Evolutionary conservation across 1,140 invertebrate species (phyloP), one percentile per base, ranked within the genome.

Genomic region (Melanaphis sacchari): DNA sequence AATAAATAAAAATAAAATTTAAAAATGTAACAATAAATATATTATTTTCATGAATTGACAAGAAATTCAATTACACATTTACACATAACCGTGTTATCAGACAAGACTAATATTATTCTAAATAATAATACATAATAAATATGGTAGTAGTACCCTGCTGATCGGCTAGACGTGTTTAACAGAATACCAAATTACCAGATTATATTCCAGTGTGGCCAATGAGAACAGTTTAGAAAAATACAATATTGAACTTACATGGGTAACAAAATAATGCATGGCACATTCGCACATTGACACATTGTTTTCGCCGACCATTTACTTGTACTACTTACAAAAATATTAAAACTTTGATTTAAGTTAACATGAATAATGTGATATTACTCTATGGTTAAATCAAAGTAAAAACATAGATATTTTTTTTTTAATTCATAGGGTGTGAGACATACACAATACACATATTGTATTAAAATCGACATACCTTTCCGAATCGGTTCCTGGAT

Each of bases 21-120:
- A 82, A 84, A 43, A 85, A 85, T 2, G 5, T 31, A 43, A 40
- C 11, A 43, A 85, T 43, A 43, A 43, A 15, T 31, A 31, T 41
- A 85, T 43, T 40, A 43, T 41, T 41, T 31, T 43, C 0, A 15
- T n/a, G 18, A 88, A 21, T 46, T 21, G 9, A 88, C 15, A 22
- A 88, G 7, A 43, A 88, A 88, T 43, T 26, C 31, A 46, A 26
- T n/a, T 46, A 88, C 85, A 88, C 84, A 88, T 31, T n/a, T 46
- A 88, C 85, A 88, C 84, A 88, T 31, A 11, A 21, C 7, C 31
- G 43, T 31, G 85, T 88, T 88, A 88, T 88, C 85, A 88, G n/a
- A 49, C 43, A 36, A 88, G n/a, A 88, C 85, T 87, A 43, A 59
- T 31, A 31, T 59, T 59, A 66, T 66, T 31, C 59, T 66, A 76